Evolutionary conservation across 2,888 invertebrate genomes (phyloP), one percentile per base, ranked within the genome.

Genomic region (Pinctada fucata): DNA sequence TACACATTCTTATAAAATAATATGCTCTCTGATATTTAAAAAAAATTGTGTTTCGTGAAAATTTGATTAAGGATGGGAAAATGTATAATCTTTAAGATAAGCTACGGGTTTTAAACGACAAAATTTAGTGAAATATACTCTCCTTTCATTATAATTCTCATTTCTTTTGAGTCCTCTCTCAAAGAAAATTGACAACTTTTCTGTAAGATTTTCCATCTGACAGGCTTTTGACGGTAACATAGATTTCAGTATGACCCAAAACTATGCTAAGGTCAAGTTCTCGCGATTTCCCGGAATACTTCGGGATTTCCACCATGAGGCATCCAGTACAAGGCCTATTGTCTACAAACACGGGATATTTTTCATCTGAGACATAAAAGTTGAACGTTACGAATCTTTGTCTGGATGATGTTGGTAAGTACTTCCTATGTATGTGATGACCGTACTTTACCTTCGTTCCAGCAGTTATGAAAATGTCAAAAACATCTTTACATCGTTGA

Each of bases 401-500:
- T 13, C 58, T 6, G 58, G 58, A 10, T 10, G 58, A 58, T 58
- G 58, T 58, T 63, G 85, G 81, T n/a, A 84, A 76, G 70, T 85
- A 82, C 48, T 81, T 82, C 3, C 85, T 82, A 6, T 80, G 72
- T 4, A 78, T 72, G 2, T 68, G 68, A 10, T 84, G 81, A 3
- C 83, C 83, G 3, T 80, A 79, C 31, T 71, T 66, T 0, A 85
- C 68, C 0, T 69, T 75, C 45, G 83, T 80, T 1, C 83, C 83
- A 71, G 77, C 83, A 45, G 81, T 77, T 13, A 85, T 85, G 71
- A 83, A 84, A 13, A 74, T 82, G 71, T 85, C 83, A 67, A 85
- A 85, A 6, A 85, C 81, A 75, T 85, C 85, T 50, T 83, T 78
- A 10, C 83, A 83, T 50, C 85, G 65, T 31, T 84, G 83, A 4